Conservation (phyloP, 2,888 invertebrate genomes). For the Norana najaformis region DNA sequence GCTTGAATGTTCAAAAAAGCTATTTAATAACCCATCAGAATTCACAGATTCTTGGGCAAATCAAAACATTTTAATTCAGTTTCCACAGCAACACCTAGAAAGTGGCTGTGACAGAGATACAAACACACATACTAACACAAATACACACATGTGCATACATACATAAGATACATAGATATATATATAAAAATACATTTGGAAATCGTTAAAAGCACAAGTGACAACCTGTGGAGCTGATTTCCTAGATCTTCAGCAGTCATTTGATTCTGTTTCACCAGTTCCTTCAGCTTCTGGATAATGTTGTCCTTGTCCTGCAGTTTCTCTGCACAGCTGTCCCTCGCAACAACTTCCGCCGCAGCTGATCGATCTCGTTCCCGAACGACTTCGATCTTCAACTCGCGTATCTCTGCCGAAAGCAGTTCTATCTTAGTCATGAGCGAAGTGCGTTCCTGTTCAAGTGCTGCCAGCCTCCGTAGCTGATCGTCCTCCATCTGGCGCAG, state of each 20-base stretch:
- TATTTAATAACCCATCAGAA: too few relatives aligned
- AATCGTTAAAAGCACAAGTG: background rate
- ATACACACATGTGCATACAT: too few relatives aligned
- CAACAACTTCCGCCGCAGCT: background rate
- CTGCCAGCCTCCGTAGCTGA: conserved; percentile 17
- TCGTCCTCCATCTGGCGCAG: background rate
- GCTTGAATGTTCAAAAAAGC: too few relatives aligned
- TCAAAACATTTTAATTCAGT: too few relatives aligned
- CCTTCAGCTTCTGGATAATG: background rate
- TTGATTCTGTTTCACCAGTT: conserved; percentile 16
- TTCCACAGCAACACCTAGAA: too few relatives aligned
- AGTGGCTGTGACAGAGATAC: too few relatives aligned
- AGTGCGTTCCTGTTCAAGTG: background rate
- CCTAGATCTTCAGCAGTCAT: background rate
- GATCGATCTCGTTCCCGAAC: conserved; percentile 13
- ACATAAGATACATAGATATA: background rate
- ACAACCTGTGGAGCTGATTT: background rate
- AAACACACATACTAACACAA: too few relatives aligned
- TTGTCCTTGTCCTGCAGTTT: background rate
- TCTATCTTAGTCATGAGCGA: background rate
- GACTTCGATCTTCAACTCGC: background rate
- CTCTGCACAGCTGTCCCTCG: background rate
- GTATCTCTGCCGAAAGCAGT: background rate
- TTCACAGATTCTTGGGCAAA: too few relatives aligned
- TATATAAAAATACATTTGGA: background rate